Evolutionary conservation across 2,797 vertebrate species (phyloP).

Genomic region (Hippopotamyrus pictus): DNA sequence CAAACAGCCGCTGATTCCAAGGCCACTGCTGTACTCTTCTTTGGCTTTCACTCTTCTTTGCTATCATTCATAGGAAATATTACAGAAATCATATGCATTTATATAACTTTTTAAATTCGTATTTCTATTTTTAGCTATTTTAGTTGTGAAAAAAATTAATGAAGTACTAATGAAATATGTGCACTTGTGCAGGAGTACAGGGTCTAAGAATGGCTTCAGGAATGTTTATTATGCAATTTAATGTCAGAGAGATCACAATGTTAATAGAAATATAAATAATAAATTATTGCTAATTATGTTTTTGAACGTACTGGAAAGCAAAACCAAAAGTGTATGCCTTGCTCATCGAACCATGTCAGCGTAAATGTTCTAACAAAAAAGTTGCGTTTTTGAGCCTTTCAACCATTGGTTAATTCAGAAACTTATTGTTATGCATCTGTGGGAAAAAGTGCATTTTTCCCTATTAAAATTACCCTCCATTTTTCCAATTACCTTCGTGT

Average conservation of each 20-base stretch:
- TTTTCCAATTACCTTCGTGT: too few species aligned
- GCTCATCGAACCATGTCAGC: background rate
- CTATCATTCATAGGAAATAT: conserved; percentile 28
- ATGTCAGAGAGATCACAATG: background rate
- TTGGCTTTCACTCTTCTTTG: conserved; percentile 31
- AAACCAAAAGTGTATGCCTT: background rate
- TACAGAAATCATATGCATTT: conserved; percentile 28
- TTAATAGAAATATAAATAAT: background rate
- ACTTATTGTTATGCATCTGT: background rate
- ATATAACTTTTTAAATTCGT: conserved; percentile 32
- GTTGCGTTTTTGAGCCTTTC: conserved; percentile 18
- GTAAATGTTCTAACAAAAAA: conserved; percentile 6
- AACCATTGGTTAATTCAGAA: conserved; percentile 14
- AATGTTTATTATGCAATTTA: background rate
- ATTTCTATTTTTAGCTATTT: conserved; percentile 24
- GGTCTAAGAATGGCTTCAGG: background rate
- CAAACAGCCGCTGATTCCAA: conserved; percentile 29
- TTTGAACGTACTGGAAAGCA: background rate
- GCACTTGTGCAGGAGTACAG: background rate
- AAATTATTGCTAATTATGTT: conserved; percentile 16
- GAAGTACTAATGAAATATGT: background rate
- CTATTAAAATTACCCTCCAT: conserved; percentile 10
- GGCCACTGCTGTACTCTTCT: conserved; percentile 25
- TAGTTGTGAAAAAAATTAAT: background rate
- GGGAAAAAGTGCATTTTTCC: background rate